Evolutionary conservation across 2,888 invertebrate species (phyloP).

Genomic region (Melieria omissa): DNA sequence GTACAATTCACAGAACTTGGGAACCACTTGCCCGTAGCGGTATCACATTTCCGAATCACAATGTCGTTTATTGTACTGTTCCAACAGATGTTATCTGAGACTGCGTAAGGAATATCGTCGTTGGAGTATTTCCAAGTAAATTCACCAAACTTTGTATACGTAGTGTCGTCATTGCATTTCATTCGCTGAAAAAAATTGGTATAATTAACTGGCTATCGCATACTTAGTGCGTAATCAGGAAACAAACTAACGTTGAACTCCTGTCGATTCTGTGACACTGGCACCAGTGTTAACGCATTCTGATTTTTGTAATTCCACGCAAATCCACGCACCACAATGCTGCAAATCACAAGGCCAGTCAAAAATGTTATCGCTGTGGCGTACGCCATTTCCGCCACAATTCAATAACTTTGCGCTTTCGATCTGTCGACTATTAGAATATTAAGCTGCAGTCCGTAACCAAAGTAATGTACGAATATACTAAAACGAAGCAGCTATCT

Average conservation of each 20-base stretch:
- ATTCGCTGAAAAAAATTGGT: constrained; percentile 15
- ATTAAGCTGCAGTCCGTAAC: too few relatives aligned
- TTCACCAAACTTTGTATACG: constrained; percentile 18
- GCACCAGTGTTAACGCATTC: too few relatives aligned
- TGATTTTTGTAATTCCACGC: too few relatives aligned
- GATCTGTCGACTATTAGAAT: too few relatives aligned
- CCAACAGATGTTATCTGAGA: constrained; percentile 49
- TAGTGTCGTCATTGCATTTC: constrained; percentile 23
- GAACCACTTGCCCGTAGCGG: constrained; percentile 45
- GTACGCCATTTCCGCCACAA: too few relatives aligned
- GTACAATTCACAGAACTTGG: constrained; percentile 43
- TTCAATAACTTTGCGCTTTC: too few relatives aligned
- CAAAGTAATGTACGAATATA: too few relatives aligned
- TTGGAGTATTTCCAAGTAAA: constrained; percentile 46
- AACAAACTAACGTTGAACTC: not conserved
- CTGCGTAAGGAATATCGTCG: constrained; percentile 42
- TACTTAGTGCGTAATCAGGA: not conserved
- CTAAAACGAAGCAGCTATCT: too few relatives aligned
- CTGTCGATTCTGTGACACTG: not conserved
- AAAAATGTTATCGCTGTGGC: not conserved
- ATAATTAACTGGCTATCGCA: not conserved
- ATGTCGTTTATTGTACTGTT: constrained; percentile 37
- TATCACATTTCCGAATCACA: constrained; percentile 49
- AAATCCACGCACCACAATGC: too few relatives aligned
- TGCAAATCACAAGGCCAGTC: not conserved